These are phyloP conservation scores for Schrankia costaestrigalis DNA, from an alignment of 2,888 invertebrate species.

Conservation along the genomic window DNA sequence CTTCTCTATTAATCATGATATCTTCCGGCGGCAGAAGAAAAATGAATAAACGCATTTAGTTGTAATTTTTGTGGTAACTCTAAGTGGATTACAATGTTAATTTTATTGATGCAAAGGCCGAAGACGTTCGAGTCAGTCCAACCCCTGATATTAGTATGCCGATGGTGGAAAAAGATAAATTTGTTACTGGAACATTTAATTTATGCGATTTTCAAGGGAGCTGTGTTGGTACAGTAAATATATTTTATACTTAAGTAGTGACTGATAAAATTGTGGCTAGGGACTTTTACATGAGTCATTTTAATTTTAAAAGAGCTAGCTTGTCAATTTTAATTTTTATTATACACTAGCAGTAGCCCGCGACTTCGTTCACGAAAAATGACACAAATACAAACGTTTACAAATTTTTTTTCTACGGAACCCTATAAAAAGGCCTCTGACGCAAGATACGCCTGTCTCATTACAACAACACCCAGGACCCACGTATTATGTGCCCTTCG, in stretches of 20 bases:
- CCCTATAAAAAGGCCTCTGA: too few species aligned
- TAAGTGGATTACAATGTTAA: slow-evolving; percentile 79
- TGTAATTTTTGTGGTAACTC: slow-evolving; percentile 65
- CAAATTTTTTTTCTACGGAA: too few species aligned
- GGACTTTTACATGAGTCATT: slow-evolving; percentile 5
- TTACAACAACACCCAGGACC: too few species aligned
- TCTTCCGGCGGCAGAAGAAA: slow-evolving; percentile 35
- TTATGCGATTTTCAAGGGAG: slow-evolving; percentile 65
- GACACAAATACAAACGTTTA: too few species aligned
- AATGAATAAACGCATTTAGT: slow-evolving; percentile 40
- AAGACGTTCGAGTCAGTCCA: slow-evolving; percentile 35
- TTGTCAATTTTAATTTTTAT: too few species aligned
- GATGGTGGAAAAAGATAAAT: slow-evolving; percentile 76
- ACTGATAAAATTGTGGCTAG: slow-evolving; percentile 7
- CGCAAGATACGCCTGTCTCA: too few species aligned
- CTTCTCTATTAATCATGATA: slow-evolving; percentile 31
- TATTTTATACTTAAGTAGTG: slow-evolving; percentile 26
- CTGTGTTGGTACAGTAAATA: slow-evolving; percentile 39
- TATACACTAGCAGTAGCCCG: too few species aligned
- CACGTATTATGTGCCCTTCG: too few species aligned
- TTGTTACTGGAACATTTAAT: slow-evolving; percentile 73
- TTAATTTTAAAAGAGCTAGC: too few species aligned
- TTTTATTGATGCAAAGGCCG: slow-evolving; percentile 73
- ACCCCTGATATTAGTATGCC: slow-evolving; percentile 69
- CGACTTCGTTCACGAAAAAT: too few species aligned